These are phyloP conservation scores for Engraulis encrasicolus DNA, from an alignment of 2,113 vertebrate species.

Conservation along the genomic window DNA sequence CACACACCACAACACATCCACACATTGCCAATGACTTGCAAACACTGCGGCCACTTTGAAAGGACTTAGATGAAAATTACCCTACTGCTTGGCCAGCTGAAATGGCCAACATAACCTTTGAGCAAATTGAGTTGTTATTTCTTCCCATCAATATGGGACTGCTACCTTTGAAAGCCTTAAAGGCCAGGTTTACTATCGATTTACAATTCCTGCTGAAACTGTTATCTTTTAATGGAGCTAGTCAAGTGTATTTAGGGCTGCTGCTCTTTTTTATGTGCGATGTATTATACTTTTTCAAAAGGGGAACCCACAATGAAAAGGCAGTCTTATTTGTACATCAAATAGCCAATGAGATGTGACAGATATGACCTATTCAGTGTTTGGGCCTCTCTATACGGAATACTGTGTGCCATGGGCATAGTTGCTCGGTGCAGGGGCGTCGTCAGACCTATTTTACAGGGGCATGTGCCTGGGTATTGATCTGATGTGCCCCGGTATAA, in stretches of 20 bases:
- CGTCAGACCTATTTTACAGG: too few relatives aligned
- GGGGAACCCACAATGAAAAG: not conserved
- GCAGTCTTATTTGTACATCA: too few relatives aligned
- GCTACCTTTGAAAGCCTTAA: conserved; percentile 33
- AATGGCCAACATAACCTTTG: conserved; percentile 46
- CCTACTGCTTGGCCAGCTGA: conserved; percentile 30
- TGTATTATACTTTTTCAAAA: not conserved
- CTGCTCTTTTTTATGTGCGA: not conserved
- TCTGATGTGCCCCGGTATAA: too few relatives aligned
- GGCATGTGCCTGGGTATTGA: too few relatives aligned
- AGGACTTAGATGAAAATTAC: conserved; percentile 34
- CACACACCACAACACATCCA: not conserved
- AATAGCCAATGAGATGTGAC: not conserved
- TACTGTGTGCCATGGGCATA: too few relatives aligned
- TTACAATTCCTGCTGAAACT: conserved; percentile 43
- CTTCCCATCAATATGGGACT: conserved; percentile 43
- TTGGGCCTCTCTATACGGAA: too few relatives aligned
- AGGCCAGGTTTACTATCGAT: conserved; percentile 48
- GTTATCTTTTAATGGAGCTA: conserved; percentile 38
- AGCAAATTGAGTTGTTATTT: conserved; percentile 52
- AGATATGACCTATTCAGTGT: not conserved
- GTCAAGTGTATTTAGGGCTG: not conserved
- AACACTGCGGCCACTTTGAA: conserved; percentile 22
- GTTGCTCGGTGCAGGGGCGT: too few relatives aligned
- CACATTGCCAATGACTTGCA: not conserved